These are phyloP conservation scores for Gambusia affinis DNA, from an alignment of 2,113 vertebrate species.

Conservation along the genomic window DNA sequence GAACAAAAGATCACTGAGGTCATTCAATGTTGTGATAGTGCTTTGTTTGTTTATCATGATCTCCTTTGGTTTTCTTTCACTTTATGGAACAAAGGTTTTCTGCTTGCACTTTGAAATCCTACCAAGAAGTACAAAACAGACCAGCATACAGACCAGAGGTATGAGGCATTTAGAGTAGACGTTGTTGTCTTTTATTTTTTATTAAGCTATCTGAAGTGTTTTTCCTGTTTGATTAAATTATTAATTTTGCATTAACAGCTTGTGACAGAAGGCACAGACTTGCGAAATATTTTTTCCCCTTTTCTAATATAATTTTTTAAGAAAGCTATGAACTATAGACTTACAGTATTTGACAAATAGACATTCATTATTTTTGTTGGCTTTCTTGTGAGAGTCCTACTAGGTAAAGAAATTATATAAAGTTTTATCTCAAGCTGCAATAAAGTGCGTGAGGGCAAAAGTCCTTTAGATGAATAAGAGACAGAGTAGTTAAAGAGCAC, in stretches of 20 bases:
- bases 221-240: background rate
- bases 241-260: background rate
- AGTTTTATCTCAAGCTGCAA: slow-evolving; percentile 17
- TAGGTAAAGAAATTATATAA: slow-evolving; percentile 9
- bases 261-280: too few species aligned
- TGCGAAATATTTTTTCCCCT: too few species aligned
- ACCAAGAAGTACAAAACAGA: background rate
- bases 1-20: too few species aligned
- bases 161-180: background rate
- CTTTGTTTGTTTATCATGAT: too few species aligned
- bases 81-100: too few species aligned
- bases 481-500: slow-evolving; percentile 14
- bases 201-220: background rate
- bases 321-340: too few species aligned
- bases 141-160: background rate
- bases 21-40: too few species aligned
- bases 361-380: background rate
- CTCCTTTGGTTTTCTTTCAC: too few species aligned
- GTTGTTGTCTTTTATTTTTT: background rate
- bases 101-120: too few species aligned
- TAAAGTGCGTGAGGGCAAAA: slow-evolving; percentile 16
- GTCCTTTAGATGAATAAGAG: slow-evolving; percentile 27
- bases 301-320: too few species aligned
- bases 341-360: too few species aligned
- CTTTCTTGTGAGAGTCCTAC: background rate